phyloP scores from a whole-genome alignment of 2,113 vertebrate species.

The Pitta sordida region DNA sequence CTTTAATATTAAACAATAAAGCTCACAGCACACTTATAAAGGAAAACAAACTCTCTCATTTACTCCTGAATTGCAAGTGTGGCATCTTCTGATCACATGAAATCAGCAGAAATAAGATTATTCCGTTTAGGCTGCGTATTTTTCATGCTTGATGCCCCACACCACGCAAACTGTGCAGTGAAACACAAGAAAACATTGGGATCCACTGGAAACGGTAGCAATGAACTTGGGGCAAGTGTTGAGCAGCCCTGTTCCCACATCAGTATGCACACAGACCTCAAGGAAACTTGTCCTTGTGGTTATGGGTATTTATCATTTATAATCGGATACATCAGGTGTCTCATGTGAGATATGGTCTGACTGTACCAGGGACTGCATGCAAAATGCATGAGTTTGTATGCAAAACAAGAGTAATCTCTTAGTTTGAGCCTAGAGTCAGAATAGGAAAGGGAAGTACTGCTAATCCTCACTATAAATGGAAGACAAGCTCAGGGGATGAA shows the following conservation, averaged over 20 bases:
- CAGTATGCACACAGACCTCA: conserved; percentile 33
- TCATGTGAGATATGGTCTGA: not conserved
- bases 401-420: not conserved
- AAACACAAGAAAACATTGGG: not conserved
- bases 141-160: not conserved
- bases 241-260: not conserved
- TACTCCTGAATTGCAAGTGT: conserved; percentile 43
- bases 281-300: conserved; percentile 37
- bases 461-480: not conserved
- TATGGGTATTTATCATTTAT: not conserved
- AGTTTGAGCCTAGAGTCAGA: not conserved
- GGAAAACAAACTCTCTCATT: conserved; percentile 63
- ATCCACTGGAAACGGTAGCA: not conserved
- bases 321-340: not conserved
- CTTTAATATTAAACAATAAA: conserved; percentile 77
- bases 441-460: not conserved
- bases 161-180: not conserved
- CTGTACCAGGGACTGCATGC: not conserved
- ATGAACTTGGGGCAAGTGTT: not conserved
- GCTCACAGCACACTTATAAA: conserved; percentile 65
- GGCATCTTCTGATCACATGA: not conserved
- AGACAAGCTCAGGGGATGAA: not conserved
- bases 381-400: not conserved
- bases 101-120: conserved; percentile 27
- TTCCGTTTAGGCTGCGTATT: not conserved